phyloP scores from a whole-genome alignment of 2,888 invertebrate genomes.

The Synergus japonicus region DNA sequence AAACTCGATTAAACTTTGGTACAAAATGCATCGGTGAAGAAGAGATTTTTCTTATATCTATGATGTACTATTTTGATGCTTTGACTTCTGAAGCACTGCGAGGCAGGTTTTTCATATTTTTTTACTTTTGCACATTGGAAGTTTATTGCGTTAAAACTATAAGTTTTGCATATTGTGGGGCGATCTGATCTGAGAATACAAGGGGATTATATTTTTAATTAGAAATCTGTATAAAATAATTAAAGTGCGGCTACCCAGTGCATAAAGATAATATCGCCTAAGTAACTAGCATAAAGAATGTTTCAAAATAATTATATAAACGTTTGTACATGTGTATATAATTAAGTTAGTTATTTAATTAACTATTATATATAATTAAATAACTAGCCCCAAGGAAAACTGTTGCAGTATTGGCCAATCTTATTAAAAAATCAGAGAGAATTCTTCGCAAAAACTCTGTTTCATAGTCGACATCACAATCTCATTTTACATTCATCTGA shows the following conservation, averaged over 20 bases:
- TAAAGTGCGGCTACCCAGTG: slow-evolving; percentile 53
- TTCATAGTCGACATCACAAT: slow-evolving; percentile 7
- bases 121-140: slow-evolving; percentile 52
- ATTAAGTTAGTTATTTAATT: slow-evolving; percentile 52
- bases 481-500: slow-evolving; percentile 10
- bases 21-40: slow-evolving; percentile 18
- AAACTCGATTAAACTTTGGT: slow-evolving; percentile 2
- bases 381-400: slow-evolving; percentile 23
- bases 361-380: slow-evolving; percentile 37
- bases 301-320: slow-evolving; percentile 38
- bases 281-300: slow-evolving; percentile 33
- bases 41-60: neutral
- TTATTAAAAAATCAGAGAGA: slow-evolving; percentile 15
- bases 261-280: slow-evolving; percentile 61
- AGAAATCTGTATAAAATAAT: slow-evolving; percentile 39
- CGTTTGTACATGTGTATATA: slow-evolving; percentile 65
- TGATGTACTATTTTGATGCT: neutral
- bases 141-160: slow-evolving; percentile 43
- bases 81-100: slow-evolving; percentile 1
- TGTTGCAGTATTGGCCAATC: slow-evolving; percentile 40
- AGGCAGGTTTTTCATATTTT: slow-evolving; percentile 48
- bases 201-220: slow-evolving; percentile 31
- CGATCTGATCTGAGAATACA: slow-evolving; percentile 56
- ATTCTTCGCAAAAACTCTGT: slow-evolving; percentile 11
- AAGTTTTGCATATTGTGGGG: slow-evolving; percentile 45